Evolutionary conservation across 2,888 invertebrate species (phyloP).

Genomic region (Cryptophagus acutangulus): DNA sequence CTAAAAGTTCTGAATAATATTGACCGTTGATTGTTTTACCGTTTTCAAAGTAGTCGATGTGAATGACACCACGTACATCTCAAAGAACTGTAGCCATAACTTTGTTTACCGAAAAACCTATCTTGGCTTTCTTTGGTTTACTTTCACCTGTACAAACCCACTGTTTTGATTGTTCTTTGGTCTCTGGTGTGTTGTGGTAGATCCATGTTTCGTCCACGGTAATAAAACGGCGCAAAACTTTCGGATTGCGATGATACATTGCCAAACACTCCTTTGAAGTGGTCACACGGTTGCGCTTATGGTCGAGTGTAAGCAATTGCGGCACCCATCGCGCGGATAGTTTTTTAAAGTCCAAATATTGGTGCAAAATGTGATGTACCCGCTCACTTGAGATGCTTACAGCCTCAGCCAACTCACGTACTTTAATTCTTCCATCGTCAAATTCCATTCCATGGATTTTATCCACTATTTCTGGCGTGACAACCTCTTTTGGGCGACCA

Average conservation of each 20-base stretch:
- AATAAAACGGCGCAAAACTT: slow-evolving; percentile 18
- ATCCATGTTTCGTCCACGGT: slow-evolving; percentile 17
- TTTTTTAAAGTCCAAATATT: slow-evolving; percentile 35
- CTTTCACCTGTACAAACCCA: slow-evolving; percentile 14
- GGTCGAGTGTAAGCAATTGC: slow-evolving; percentile 29
- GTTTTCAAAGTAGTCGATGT: slow-evolving; percentile 36
- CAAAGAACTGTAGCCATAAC: slow-evolving; percentile 36
- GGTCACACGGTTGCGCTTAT: slow-evolving; percentile 16
- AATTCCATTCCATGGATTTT: slow-evolving; percentile 20
- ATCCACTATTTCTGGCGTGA: slow-evolving; percentile 20
- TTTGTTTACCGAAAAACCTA: slow-evolving; percentile 29
- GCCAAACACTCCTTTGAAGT: slow-evolving; percentile 18
- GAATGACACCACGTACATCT: slow-evolving; percentile 34
- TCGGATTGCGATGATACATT: slow-evolving; percentile 15
- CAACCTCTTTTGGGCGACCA: slow-evolving; percentile 19
- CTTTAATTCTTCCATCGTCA: slow-evolving; percentile 21
- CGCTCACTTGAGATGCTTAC: slow-evolving; percentile 11
- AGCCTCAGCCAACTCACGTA: slow-evolving; percentile 18
- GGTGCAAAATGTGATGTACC: slow-evolving; percentile 18
- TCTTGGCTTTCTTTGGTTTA: slow-evolving; percentile 27
- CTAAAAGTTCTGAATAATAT: slow-evolving; percentile 4
- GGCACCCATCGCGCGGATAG: slow-evolving; percentile 38
- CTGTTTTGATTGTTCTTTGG: slow-evolving; percentile 17
- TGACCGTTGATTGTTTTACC: slow-evolving; percentile 31
- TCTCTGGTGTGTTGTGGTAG: slow-evolving; percentile 11